Base-by-base conservation (phyloP, 2,797 vertebrate species). In the Austrolebias charrua region DNA sequence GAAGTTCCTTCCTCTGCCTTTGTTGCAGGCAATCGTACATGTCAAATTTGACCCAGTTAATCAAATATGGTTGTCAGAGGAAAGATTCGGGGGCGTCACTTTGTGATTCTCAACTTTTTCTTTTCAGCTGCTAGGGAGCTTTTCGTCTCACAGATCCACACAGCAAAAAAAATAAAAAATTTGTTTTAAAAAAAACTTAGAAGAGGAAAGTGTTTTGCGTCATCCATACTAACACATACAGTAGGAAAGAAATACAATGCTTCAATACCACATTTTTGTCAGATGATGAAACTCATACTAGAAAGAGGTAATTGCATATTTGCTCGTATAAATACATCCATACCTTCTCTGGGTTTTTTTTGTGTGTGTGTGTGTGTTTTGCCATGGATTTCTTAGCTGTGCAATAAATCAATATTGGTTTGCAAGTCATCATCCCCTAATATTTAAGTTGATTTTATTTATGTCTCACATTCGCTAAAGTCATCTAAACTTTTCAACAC, bases 21-120 rank as follows among this genome's bases (percentile, higher is more conserved):
- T 79, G 61, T 78, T 81, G 71, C 71, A 70, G 71, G 69, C 68
- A 75, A 78, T 69, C 58, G 61, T 44, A 71, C 69, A 77, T 51
- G 75, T 85, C 75, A 71, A 79, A 83, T 72, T 76, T 43, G 71
- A 83, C 87, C 83, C 80, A 77, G 81, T 81, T 82, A 87, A 90
- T 91, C 81, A 91, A 89, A 91, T 63, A 31, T 24, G 72, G 65
- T 76, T 75, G 85, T 85, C 81, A 80, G 80, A 80, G 69, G 81
- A 81, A 82, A 80, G 63, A 63, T 43, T 84, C 61, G 75, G 73
- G 84, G 81, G 83, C 74, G 77, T 70, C 64, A 63, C 78, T 86
- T 85, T 89, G 76, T 82, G 76, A 69, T 83, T 80, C 60, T 71
- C 60, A 57, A 48, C 75, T 76, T 73, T 47, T 76, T 76, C 76